A percentile compares a stretch with the other conserved stretches of the same genome.
Evolutionary conservation across 2,888 invertebrate species (phyloP).

Genomic region (Sarcophaga carnaria): DNA sequence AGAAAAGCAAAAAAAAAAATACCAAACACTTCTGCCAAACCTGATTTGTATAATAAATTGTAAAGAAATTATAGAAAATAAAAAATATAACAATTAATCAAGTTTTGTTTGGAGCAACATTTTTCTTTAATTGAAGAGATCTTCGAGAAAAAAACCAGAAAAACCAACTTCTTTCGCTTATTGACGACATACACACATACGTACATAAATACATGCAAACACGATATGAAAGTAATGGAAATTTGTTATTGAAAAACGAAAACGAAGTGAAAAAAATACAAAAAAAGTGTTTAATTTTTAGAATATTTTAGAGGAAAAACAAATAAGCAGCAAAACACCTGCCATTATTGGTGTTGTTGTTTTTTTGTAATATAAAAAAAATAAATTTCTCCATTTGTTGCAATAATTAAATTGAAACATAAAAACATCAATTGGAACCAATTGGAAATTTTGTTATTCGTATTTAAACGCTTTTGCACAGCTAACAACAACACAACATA

Average conservation of each 20-base stretch:
- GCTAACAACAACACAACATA: not conserved
- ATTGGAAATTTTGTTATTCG: not conserved
- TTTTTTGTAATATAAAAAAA: not conserved
- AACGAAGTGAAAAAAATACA: constrained; percentile 36
- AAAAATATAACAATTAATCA: constrained; percentile 15
- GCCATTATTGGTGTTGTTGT: not conserved
- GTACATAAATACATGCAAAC: not conserved
- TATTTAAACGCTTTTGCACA: not conserved
- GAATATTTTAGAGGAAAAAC: constrained; percentile 37
- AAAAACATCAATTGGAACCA: not conserved
- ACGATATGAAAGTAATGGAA: constrained; percentile 58
- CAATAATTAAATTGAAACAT: constrained; percentile 11
- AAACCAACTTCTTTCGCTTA: not conserved
- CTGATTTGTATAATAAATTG: constrained; percentile 42
- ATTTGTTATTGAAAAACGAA: constrained; percentile 46
- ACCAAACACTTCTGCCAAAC: constrained; percentile 49
- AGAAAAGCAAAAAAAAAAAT: not conserved
- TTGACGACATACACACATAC: not conserved
- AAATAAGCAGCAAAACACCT: constrained; percentile 44
- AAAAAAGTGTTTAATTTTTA: constrained; percentile 46
- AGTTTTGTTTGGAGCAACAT: not conserved
- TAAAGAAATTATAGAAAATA: constrained; percentile 16
- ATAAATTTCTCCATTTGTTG: constrained; percentile 44
- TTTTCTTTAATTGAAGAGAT: constrained; percentile 48
- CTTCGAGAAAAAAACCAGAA: constrained; percentile 23